A percentile compares a stretch with the other conserved stretches of the same genome.
These are phyloP conservation scores for Drosophila parvula DNA, from an alignment of 1,140 invertebrate genomes.

Conservation along the genomic window DNA sequence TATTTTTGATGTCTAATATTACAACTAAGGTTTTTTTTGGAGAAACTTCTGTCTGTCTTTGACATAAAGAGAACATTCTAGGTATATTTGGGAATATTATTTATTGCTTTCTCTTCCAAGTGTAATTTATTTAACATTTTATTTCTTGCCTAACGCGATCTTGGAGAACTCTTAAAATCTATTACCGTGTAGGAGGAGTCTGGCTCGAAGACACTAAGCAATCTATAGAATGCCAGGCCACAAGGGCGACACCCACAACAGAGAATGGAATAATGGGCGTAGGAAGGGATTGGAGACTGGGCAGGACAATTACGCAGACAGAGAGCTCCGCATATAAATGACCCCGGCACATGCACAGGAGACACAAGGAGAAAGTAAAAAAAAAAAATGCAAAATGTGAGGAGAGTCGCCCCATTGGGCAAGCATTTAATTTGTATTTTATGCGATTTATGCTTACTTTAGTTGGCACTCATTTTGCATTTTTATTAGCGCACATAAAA, in stretches of 20 bases:
- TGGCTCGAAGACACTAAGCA: slow-evolving; percentile 38
- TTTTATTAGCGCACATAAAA: slow-evolving; percentile 67
- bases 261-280: slow-evolving; percentile 15
- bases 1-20: too few relatives aligned
- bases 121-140: not conserved
- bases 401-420: slow-evolving; percentile 45
- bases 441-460: slow-evolving; percentile 77
- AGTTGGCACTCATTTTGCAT: slow-evolving; percentile 66
- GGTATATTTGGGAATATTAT: too few relatives aligned
- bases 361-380: slow-evolving; percentile 5
- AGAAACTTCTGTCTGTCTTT: too few relatives aligned
- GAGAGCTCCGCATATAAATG: slow-evolving; percentile 61
- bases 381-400: slow-evolving; percentile 3
- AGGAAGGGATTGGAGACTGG: not conserved
- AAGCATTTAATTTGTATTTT: slow-evolving; percentile 80
- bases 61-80: too few relatives aligned
- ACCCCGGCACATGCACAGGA: slow-evolving; percentile 41
- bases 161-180: not conserved
- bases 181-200: slow-evolving; percentile 9
- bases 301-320: slow-evolving; percentile 67
- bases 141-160: not conserved
- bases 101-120: not conserved
- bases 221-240: slow-evolving; percentile 57
- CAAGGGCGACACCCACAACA: slow-evolving; percentile 47
- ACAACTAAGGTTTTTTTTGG: too few relatives aligned